Conservation (phyloP, 2,113 vertebrate genomes). For the Pedionomus torquatus region DNA sequence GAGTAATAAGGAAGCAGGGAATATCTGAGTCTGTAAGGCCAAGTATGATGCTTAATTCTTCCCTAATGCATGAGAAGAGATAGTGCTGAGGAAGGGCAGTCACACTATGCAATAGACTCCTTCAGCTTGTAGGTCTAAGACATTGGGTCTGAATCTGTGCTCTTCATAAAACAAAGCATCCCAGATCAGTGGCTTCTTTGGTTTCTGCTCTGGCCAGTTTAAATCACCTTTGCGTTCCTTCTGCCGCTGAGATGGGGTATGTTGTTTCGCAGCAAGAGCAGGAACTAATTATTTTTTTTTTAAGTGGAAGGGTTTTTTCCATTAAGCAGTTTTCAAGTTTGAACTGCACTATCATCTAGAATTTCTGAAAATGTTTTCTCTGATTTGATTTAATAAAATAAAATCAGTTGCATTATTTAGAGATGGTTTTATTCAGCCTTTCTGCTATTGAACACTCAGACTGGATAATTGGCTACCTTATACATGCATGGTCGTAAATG, state of each 20-base stretch:
- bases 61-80: neutral
- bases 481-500: constrained; percentile 40
- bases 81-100: neutral
- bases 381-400: neutral
- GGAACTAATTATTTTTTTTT: neutral
- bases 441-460: neutral
- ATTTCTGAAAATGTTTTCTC: neutral
- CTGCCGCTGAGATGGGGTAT: neutral
- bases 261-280: neutral
- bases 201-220: neutral
- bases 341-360: neutral
- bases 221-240: neutral
- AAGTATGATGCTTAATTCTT: neutral
- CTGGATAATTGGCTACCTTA: constrained; percentile 43
- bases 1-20: neutral
- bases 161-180: neutral
- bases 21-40: neutral
- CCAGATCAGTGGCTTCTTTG: neutral
- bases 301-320: neutral
- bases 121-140: neutral
- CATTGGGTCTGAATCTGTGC: neutral
- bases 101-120: neutral
- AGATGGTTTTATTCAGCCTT: constrained; percentile 5
- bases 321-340: neutral
- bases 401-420: neutral